Conservation (phyloP, 35 echinoderm and acorn worm genomes). For the Lytechinus variegatus region DNA sequence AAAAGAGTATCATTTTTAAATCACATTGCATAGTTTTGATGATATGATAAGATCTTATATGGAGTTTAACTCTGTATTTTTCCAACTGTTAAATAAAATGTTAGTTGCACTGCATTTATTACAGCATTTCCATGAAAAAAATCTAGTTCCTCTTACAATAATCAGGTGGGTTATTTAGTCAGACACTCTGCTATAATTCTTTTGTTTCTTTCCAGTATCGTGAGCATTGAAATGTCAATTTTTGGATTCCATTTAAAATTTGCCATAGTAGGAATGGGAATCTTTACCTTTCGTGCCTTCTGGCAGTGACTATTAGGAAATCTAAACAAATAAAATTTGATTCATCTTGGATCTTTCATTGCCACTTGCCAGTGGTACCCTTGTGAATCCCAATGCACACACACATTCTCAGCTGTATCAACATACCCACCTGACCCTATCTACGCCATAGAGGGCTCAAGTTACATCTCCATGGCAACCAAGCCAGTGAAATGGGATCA, state of each 20-base stretch:
- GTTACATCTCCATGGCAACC: neutral
- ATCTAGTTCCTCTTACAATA: neutral
- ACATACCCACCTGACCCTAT: neutral
- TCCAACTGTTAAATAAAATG: neutral
- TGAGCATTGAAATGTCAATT: neutral
- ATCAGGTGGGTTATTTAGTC: neutral
- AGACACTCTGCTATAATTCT: neutral
- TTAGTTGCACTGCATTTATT: neutral
- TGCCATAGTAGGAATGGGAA: neutral
- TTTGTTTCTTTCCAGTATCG: neutral
- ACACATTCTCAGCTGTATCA: neutral
- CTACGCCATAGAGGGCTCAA: slow-evolving; percentile 16
- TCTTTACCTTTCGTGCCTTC: neutral
- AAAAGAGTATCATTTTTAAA: too few species aligned
- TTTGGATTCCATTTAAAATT: neutral
- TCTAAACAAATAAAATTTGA: neutral
- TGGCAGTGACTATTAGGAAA: neutral
- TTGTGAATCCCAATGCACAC: neutral
- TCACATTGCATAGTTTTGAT: too few species aligned
- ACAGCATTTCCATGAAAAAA: neutral
- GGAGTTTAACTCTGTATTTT: too few species aligned
- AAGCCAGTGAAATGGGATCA: neutral
- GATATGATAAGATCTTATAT: too few species aligned
- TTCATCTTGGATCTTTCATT: neutral
- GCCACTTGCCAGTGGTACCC: neutral